A percentile compares a stretch with the other conserved stretches of the same genome.
Conservation (phyloP, 2,888 invertebrate species). For the Tipula confusa region DNA sequence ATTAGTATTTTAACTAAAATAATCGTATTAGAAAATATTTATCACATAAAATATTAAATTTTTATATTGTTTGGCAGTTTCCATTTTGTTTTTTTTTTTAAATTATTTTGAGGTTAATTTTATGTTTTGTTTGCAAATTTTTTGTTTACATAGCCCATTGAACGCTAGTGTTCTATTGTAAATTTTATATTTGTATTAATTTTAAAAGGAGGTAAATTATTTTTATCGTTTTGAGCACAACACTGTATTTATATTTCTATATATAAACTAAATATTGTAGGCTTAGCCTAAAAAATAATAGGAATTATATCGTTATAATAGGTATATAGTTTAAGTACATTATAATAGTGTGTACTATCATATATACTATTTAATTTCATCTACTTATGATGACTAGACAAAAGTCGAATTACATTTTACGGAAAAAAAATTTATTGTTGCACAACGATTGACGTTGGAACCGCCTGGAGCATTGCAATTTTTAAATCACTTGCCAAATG, state of each 20-base stretch:
- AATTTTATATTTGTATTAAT: not conserved
- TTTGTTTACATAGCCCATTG: not conserved
- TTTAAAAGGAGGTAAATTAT: not conserved
- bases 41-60: not conserved
- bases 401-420: not conserved
- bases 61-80: not conserved
- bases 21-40: not conserved
- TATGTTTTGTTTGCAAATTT: not conserved
- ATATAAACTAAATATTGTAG: not conserved
- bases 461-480: slow-evolving; percentile 66
- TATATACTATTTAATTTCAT: not conserved
- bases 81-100: not conserved
- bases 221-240: not conserved
- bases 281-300: slow-evolving; percentile 15
- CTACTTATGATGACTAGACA: slow-evolving; percentile 3
- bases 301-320: not conserved
- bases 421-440: not conserved
- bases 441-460: slow-evolving; percentile 41
- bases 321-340: slow-evolving; percentile 1
- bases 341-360: not conserved
- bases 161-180: not conserved
- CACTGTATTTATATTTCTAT: too few relatives aligned
- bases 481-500: slow-evolving; percentile 78
- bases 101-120: not conserved
- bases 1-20: not conserved